phyloP scores from a whole-genome alignment of 2,797 vertebrate genomes.

The Mallotus villosus region DNA sequence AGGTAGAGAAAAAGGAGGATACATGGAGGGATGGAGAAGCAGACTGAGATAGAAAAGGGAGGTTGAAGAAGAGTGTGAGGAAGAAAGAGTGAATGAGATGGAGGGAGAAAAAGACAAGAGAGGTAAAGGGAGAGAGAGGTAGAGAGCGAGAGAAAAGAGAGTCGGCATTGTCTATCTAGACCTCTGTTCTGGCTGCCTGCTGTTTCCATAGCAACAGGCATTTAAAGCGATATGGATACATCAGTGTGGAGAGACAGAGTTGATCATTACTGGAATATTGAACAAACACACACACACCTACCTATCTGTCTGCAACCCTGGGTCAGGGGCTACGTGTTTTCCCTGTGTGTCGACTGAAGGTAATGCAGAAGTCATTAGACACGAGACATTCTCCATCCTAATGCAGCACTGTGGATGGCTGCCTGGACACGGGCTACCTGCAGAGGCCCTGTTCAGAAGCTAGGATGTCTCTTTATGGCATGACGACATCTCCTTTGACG shows the following conservation, averaged over 20 bases:
- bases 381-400: background rate
- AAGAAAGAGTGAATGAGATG: slow-evolving; percentile 37
- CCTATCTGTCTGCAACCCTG: background rate
- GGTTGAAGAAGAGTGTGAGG: background rate
- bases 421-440: background rate
- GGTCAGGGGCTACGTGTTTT: background rate
- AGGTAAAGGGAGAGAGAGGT: slow-evolving; percentile 16
- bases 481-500: no score
- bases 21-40: slow-evolving; percentile 37
- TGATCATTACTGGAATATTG: slow-evolving; percentile 57
- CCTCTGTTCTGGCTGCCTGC: slow-evolving; percentile 65
- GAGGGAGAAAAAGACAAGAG: slow-evolving; percentile 37
- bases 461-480: no score
- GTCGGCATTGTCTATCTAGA: slow-evolving; percentile 68
- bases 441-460: background rate
- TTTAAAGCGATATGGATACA: slow-evolving; percentile 71
- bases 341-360: background rate
- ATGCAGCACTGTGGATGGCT: background rate
- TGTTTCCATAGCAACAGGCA: slow-evolving; percentile 80
- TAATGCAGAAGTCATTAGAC: background rate
- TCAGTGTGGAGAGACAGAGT: slow-evolving; percentile 57
- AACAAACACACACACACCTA: slow-evolving; percentile 10
- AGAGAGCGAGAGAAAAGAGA: slow-evolving; percentile 36
- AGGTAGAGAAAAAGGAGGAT: slow-evolving; percentile 46
- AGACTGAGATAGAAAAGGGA: background rate